Conservation (phyloP, 2,113 vertebrate genomes). For the Pica pica region DNA sequence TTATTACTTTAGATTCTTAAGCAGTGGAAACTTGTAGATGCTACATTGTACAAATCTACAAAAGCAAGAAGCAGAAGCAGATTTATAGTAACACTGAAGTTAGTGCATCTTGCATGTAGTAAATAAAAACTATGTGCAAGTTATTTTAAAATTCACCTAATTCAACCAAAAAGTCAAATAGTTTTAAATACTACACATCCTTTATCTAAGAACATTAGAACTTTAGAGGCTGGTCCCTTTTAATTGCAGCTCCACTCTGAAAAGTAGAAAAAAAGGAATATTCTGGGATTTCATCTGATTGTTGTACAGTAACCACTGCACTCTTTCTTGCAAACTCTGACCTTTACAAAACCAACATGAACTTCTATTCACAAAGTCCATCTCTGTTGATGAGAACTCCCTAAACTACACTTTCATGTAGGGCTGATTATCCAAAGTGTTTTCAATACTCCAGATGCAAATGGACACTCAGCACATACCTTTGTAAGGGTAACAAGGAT, state of each 20-base stretch:
- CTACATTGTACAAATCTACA: not conserved
- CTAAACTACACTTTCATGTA: rapidly evolving
- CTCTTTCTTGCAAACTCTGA: not conserved
- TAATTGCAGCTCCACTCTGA: not conserved
- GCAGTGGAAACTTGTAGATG: not conserved
- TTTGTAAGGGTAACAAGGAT: not conserved
- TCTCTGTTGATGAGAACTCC: not conserved
- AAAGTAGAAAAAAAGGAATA: not conserved
- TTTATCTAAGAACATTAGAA: not conserved
- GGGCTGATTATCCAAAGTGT: not conserved
- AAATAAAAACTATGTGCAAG: not conserved
- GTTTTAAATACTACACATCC: not conserved
- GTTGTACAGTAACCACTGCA: not conserved
- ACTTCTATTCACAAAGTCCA: not conserved
- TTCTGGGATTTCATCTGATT: not conserved
- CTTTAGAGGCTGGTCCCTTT: not conserved
- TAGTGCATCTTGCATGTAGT: not conserved
- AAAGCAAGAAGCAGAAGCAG: not conserved
- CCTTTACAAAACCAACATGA: not conserved
- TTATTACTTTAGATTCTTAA: not conserved
- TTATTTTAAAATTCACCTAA: not conserved
- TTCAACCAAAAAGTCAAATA: not conserved
- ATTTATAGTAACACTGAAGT: not conserved
- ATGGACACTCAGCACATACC: not conserved
- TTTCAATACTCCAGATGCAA: not conserved